Evolutionary conservation across 2,113 vertebrate species (phyloP), one percentile per base, ranked within the genome.

Genomic region (Antechinus flavipes): DNA sequence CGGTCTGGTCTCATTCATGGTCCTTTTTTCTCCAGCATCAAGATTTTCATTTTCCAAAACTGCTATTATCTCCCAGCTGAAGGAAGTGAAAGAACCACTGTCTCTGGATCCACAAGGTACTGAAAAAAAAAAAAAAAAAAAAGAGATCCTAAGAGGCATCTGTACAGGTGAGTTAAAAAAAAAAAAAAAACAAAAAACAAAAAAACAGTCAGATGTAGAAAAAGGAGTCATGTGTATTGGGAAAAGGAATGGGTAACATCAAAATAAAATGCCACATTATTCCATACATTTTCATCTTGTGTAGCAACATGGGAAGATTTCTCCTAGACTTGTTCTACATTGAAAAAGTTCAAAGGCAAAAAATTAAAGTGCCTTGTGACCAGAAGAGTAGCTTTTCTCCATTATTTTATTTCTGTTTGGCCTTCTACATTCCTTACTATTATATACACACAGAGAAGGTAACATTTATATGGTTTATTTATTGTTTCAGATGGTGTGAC

Each of bases 401-500:
- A 0, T 91, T 46, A 90, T 22, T 6, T 47, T 16, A n/a, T 84
- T 90, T 95, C 49, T n/a, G 25, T n/a, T 91, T 55, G 47, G 90
- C 16, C 16, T 54, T 11, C 49, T 24, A 16, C 7, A 19, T 53
- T 3, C 58, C 49, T 68, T 93, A 0, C 3, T 54, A 8, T 19
- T 11, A 0, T 26, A 35, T 54, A 8, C 3, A 92, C 23, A 89
- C 54, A 35, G 22, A 93, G 47, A 61, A 91, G 90, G 22, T 90
- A 23, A 95, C 19, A 22, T n/a, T 95, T 90, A 76, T 56, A 47
- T 95, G 22, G 23, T 52, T 42, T 92, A n/a, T 35, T 91, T 56
- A 26, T 95, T 91, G 8, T 96, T 95, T 89, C 54, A 97, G 92
- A 52, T 93, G 84, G 58, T 58, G 8, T 91, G 89, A 90, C 54